A percentile compares a stretch with the other conserved stretches of the same genome.
These are phyloP conservation scores for Tinea semifulvella DNA, from an alignment of 2,888 invertebrate species.

Conservation along the genomic window DNA sequence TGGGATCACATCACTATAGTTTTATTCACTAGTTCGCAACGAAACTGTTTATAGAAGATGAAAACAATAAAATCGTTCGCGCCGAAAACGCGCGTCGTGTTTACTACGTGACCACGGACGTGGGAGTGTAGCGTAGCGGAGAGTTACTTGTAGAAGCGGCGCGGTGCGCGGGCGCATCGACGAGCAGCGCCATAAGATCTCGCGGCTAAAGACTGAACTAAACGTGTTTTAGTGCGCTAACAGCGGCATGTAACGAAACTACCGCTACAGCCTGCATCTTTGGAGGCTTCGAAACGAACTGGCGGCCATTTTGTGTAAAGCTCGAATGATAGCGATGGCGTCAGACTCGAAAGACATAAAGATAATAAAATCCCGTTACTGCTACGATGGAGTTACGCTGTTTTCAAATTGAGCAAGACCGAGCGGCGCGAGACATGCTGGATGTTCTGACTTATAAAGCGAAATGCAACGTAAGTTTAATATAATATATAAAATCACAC, in stretches of 20 bases:
- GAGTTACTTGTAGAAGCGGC: conserved; percentile 16
- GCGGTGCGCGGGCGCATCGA: conserved; percentile 31
- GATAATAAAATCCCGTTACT: not conserved
- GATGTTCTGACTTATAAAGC: too few relatives aligned
- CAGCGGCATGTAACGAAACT: conserved; percentile 2
- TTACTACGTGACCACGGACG: conserved; percentile 54
- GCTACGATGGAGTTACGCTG: too few relatives aligned
- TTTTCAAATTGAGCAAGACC: too few relatives aligned
- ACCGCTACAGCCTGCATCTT: not conserved
- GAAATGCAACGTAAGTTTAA: too few relatives aligned
- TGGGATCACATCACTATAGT: conserved; percentile 47
- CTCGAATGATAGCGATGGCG: conserved; percentile 1
- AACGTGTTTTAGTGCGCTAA: conserved; percentile 27
- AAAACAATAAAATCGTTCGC: conserved; percentile 1
- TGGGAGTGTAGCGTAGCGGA: conserved; percentile 45
- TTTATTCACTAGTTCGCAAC: conserved; percentile 10
- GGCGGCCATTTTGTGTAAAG: conserved; percentile 54
- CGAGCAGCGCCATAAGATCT: conserved; percentile 34
- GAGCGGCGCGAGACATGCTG: too few relatives aligned
- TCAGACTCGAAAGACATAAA: not conserved
- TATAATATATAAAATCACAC: too few relatives aligned
- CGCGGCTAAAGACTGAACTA: conserved; percentile 50
- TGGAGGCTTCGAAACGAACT: conserved; percentile 26
- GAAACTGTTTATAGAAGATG: not conserved
- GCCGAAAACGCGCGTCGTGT: conserved; percentile 30